phyloP scores from a whole-genome alignment of 2,888 invertebrate species.

The Vanessa cardui region DNA sequence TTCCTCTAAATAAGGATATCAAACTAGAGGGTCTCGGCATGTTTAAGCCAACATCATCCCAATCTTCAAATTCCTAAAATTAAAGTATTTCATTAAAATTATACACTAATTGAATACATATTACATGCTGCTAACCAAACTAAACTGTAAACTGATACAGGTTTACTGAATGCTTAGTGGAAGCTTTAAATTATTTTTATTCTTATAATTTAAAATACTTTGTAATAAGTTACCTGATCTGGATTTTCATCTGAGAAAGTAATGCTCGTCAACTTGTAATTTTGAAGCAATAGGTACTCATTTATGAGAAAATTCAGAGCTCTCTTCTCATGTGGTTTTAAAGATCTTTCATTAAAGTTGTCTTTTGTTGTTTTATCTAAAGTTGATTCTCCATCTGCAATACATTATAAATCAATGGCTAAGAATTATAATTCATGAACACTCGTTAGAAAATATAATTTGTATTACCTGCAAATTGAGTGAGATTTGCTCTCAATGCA shows the following conservation, averaged over 20 bases:
- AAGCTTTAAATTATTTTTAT: not conserved
- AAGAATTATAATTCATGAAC: too few species aligned
- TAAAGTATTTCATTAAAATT: not conserved
- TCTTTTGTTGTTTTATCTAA: conserved; percentile 68
- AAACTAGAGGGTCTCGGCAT: conserved; percentile 91
- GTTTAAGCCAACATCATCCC: conserved; percentile 95
- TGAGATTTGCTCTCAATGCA: conserved; percentile 90
- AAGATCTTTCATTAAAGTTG: conserved; percentile 65
- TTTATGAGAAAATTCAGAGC: conserved; percentile 94
- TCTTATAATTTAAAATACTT: not conserved
- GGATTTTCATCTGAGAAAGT: conserved; percentile 96
- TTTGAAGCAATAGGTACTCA: conserved; percentile 90
- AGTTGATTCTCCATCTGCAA: conserved; percentile 73
- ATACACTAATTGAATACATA: not conserved
- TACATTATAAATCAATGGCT: not conserved
- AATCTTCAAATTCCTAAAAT: conserved; percentile 91
- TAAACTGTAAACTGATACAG: too few species aligned
- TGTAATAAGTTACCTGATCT: conserved; percentile 84
- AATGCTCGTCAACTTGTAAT: conserved; percentile 93
- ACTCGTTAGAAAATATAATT: conserved; percentile 7
- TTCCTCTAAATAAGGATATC: conserved; percentile 86
- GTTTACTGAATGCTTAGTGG: too few species aligned
- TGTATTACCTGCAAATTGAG: conserved; percentile 86
- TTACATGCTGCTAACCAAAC: not conserved
- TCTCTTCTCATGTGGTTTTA: conserved; percentile 91